Conservation (phyloP, 1,140 invertebrate species). For the Neodiprion pinetum region DNA sequence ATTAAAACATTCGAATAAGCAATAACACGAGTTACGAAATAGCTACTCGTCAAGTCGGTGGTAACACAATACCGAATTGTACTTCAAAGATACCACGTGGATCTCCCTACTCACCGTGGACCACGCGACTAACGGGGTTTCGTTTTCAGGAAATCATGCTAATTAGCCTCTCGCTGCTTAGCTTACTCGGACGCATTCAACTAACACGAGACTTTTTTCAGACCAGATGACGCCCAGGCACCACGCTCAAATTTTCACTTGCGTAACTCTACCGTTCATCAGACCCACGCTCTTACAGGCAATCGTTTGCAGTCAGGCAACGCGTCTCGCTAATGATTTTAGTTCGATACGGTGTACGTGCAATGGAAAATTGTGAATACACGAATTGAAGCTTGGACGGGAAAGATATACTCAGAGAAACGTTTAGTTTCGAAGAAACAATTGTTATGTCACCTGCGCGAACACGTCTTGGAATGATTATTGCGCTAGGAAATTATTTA, state of each 20-base stretch:
- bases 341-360: too few relatives aligned
- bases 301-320: too few relatives aligned
- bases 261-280: not conserved
- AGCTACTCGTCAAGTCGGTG: not conserved
- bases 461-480: too few relatives aligned
- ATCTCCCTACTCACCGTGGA: not conserved
- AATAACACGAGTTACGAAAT: not conserved
- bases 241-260: not conserved
- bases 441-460: not conserved
- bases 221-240: not conserved
- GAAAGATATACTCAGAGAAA: too few relatives aligned
- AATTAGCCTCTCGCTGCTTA: not conserved
- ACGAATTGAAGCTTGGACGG: too few relatives aligned
- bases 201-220: not conserved
- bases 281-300: not conserved
- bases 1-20: not conserved
- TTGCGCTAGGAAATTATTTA: too few relatives aligned
- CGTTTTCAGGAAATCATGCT: constrained; percentile 4
- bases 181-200: not conserved
- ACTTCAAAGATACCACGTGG: not conserved
- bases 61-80: not conserved
- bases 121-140: not conserved
- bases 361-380: too few relatives aligned
- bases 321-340: too few relatives aligned
- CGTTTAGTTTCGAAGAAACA: not conserved